phyloP scores from a whole-genome alignment of 2,888 invertebrate species.

The Trichogramma dendrolimi region DNA sequence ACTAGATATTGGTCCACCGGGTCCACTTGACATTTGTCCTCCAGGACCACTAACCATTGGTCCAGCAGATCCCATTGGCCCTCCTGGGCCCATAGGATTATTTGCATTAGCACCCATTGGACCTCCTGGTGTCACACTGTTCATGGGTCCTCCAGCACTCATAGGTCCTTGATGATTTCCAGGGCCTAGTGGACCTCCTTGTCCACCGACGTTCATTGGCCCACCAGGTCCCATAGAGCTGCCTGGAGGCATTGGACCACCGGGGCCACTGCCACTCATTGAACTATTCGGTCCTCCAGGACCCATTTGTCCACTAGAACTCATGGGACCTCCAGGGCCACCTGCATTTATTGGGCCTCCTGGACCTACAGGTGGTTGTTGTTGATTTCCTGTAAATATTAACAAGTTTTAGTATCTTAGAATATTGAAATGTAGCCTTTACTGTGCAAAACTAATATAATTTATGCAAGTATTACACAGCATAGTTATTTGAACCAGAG shows the following conservation, averaged over 20 bases:
- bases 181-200: slow-evolving; percentile 8
- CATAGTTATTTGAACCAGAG: too few relatives aligned
- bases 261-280: slow-evolving; percentile 8
- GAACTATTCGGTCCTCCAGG: slow-evolving; percentile 5
- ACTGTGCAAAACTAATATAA: too few relatives aligned
- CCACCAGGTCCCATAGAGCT: neutral
- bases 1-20: slow-evolving; percentile 1
- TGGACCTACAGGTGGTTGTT: slow-evolving; percentile 7
- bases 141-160: slow-evolving; percentile 2
- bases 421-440: neutral
- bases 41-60: neutral
- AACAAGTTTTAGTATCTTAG: neutral
- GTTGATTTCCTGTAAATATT: slow-evolving; percentile 19
- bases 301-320: slow-evolving; percentile 1
- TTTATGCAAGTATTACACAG: too few relatives aligned
- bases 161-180: slow-evolving; percentile 11
- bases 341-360: neutral
- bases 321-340: neutral
- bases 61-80: slow-evolving; percentile 8
- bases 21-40: neutral
- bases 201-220: slow-evolving; percentile 3
- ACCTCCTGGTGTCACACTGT: slow-evolving; percentile 1
- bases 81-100: slow-evolving; percentile 7
- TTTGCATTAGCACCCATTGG: slow-evolving; percentile 4
- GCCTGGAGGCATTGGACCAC: slow-evolving; percentile 9